phyloP scores from a whole-genome alignment of 2,888 invertebrate genomes.

The Maniola hyperantus region DNA sequence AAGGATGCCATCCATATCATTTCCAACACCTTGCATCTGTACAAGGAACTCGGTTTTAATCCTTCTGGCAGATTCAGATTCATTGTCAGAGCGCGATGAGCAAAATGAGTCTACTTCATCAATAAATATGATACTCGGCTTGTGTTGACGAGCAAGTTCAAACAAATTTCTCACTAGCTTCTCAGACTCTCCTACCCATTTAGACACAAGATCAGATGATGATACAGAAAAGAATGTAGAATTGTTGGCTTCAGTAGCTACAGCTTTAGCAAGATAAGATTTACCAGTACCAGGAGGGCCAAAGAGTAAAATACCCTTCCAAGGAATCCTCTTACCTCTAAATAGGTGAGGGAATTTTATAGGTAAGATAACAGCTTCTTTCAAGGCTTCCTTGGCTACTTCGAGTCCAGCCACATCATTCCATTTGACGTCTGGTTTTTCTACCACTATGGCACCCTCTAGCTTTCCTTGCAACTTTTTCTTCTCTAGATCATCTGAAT shows the following conservation, averaged over 20 bases:
- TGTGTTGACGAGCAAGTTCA: slow-evolving; percentile 95
- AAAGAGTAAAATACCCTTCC: slow-evolving; percentile 98
- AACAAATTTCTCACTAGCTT: slow-evolving; percentile 97
- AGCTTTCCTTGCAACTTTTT: slow-evolving; percentile 96
- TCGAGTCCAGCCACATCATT: slow-evolving; percentile 98
- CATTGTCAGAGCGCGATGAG: slow-evolving; percentile 98
- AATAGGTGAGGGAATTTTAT: slow-evolving; percentile 99
- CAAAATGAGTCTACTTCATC: slow-evolving; percentile 99
- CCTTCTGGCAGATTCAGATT: slow-evolving; percentile 98
- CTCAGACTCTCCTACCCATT: slow-evolving; percentile 99
- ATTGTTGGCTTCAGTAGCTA: slow-evolving; percentile 99
- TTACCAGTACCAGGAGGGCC: slow-evolving; percentile 99
- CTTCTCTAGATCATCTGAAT: slow-evolving; percentile 96
- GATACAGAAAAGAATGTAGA: slow-evolving; percentile 99
- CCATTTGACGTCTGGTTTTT: slow-evolving; percentile 99
- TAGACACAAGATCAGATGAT: slow-evolving; percentile 98
- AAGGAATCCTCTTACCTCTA: slow-evolving; percentile 98
- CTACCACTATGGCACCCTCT: slow-evolving; percentile 97
- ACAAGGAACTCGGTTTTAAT: slow-evolving; percentile 99
- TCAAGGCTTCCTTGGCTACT: slow-evolving; percentile 98
- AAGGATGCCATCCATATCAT: slow-evolving; percentile 96
- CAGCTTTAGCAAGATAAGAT: slow-evolving; percentile 99
- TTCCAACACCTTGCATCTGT: slow-evolving; percentile 99
- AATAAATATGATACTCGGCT: slow-evolving; percentile 99
- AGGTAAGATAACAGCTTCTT: slow-evolving; percentile 99